phyloP scores from a whole-genome alignment of 2,113 vertebrate species.

The Trochalopteron elliotii region DNA sequence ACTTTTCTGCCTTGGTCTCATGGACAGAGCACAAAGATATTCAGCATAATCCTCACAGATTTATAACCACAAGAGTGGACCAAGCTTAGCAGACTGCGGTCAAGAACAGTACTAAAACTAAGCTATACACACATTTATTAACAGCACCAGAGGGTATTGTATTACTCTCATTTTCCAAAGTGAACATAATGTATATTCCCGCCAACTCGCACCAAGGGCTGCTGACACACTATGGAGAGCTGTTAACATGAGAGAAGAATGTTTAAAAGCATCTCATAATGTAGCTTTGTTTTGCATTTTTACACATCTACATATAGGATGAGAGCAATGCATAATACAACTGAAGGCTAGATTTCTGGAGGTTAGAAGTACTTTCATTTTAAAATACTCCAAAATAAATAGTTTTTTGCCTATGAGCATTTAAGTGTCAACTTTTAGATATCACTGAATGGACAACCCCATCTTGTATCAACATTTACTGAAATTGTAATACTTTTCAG shows the following conservation, averaged over 20 bases:
- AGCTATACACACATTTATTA: conserved; percentile 35
- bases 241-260: neutral
- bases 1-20: conserved; percentile 56
- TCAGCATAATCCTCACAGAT: conserved; percentile 58
- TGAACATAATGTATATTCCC: conserved; percentile 13
- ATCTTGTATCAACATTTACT: neutral
- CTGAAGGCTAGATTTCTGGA: neutral
- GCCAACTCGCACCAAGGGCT: neutral
- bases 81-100: neutral
- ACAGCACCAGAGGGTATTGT: conserved; percentile 24
- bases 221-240: neutral
- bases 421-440: neutral
- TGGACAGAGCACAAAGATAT: conserved; percentile 56
- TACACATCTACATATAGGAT: neutral
- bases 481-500: neutral
- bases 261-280: neutral
- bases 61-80: conserved; percentile 42
- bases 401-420: neutral
- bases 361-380: neutral
- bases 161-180: conserved; percentile 28
- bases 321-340: neutral
- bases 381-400: conserved; percentile 15
- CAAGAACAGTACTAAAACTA: conserved; percentile 51
- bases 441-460: neutral
- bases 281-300: neutral